Evolutionary conservation across 2,888 invertebrate genomes (phyloP), one percentile per base, ranked within the genome.

Genomic region (Andrena bicolor): DNA sequence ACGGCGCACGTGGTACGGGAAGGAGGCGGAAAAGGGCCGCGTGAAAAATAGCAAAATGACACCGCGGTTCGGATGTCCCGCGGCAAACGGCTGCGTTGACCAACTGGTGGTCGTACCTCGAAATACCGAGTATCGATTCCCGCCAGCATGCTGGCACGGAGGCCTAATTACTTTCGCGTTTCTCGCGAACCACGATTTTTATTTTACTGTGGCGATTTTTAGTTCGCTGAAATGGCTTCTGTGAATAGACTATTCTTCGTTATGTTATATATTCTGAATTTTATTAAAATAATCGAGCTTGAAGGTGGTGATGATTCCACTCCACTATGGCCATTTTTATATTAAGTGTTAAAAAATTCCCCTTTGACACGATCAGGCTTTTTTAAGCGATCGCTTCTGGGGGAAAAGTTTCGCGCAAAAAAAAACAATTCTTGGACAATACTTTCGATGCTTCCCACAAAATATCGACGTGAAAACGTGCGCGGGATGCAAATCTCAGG

Each of bases 111-210:
- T 13, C 49, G 56, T 58, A 16, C 53, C 60, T 60, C 53, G 23
- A 73, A 70, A 76, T 49, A 70, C 69, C 49, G n/a, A 58, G 56
- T 80, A 82, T 82, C 76, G 76, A 82, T 82, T 80, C n/a, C 65
- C 61, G 20, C 35, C 48, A n/a, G 49, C 72, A 35, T 70, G 56
- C 60, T 70, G 74, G 70, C 74, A 73, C 70, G 65, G 53, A 68
- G 70, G 69, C 80, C 80, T 81, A 77, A 80, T 80, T 80, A 81
- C 81, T 82, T 80, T 82, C 75, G 80, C 70, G 75, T 82, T 74
- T 80, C 60, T 28, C 63, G 49, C 60, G 60, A 35, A 16, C 49
- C 70, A 8, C 75, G 51, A 75, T 70, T 82, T 80, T 75, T 80
- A 70, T 75, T 66, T 26, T 61, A 48, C 35, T 80, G 72, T 78